Evolutionary conservation across 2,797 vertebrate species (phyloP), one percentile per base, ranked within the genome.

Genomic region (Tinamus major): DNA sequence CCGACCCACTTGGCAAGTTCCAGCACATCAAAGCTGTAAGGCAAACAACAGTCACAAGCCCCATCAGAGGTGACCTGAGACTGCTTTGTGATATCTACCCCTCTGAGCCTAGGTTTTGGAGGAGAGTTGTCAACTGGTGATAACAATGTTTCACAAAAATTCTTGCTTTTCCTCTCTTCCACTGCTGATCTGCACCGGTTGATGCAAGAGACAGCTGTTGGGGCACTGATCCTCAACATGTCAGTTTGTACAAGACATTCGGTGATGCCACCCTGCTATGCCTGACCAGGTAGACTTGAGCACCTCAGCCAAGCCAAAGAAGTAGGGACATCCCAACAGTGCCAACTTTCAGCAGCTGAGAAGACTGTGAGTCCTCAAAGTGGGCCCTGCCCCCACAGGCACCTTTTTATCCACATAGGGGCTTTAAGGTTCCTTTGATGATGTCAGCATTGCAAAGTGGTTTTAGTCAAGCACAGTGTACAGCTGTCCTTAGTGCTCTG

Each of bases 21-120:
- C 69, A 80, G 33, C 35, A 51, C 37, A 51, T 81, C 41, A 42
- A 80, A 76, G 72, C 55, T 59, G 35, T 84, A 86, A 92, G 39
- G 27, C 87, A 92, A 80, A 62, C 55, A 89, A 18, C 63, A 89
- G 70, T 69, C 92, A 87, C 33, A 70, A 81, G 37, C 48, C n/a
- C 1, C 44, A 44, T 31, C 59, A 53, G 39, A 37, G 48, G 51
- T 37, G 67, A 79, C 24, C 31, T 33, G 33, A 65, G 6, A 35
- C 39, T 71, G 18, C 71, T 86, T 62, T 18, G 13, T 33, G 29
- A 31, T 46, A 63, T 19, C 8, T 21, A 59, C 2, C 63, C 42
- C 24, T 70, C 68, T 63, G 37, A 75, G 49, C 39, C 33, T 3
- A 5, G 41, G 19, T 69, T 90, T 85, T 68, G 13, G 41, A 65